Conservation (phyloP, 2,113 vertebrate species). For the Tyrannus savana region DNA sequence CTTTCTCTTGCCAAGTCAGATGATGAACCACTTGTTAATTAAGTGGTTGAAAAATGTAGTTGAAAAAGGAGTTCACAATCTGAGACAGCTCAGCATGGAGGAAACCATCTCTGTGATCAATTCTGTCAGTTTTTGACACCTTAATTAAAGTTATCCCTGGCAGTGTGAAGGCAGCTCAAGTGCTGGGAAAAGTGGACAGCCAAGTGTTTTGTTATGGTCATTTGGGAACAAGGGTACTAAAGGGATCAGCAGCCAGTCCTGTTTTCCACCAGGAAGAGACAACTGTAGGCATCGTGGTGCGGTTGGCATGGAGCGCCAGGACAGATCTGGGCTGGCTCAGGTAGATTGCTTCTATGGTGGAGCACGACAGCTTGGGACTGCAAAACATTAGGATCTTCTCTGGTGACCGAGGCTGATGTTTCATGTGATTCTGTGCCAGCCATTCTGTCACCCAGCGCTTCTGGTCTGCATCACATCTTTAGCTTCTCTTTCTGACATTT, state of each 20-base stretch:
- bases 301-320: rapidly evolving
- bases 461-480: neutral
- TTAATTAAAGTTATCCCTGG: constrained; percentile 21
- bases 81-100: neutral
- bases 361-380: neutral
- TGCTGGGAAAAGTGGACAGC: neutral
- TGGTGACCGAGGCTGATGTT: neutral
- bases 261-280: neutral
- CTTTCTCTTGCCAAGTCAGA: neutral
- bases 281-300: too few relatives aligned
- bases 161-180: neutral
- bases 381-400: neutral
- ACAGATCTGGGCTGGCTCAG: neutral
- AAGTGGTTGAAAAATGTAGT: neutral
- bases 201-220: neutral
- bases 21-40: constrained; percentile 7
- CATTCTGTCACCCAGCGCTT: neutral
- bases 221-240: neutral
- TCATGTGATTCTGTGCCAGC: neutral
- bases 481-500: neutral
- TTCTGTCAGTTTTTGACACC: neutral
- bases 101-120: neutral
- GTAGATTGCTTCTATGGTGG: rapidly evolving
- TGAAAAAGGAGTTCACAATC: neutral
- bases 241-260: neutral